Evolutionary conservation across 2,113 vertebrate species (phyloP).

Genomic region (Cyprinodon brontotheroides): DNA sequence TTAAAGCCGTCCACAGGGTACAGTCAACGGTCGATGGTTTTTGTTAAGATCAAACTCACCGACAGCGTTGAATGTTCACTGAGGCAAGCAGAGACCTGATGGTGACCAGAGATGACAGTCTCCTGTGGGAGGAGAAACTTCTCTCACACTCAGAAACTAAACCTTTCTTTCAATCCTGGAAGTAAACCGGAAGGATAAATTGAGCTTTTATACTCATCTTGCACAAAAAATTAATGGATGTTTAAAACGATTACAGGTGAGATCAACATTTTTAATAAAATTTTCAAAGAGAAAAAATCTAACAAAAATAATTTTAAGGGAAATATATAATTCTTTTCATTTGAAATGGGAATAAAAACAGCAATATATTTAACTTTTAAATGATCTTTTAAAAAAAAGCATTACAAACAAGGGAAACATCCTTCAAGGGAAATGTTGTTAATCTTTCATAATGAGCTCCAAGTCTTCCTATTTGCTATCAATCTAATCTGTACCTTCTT

Average conservation of each 20-base stretch:
- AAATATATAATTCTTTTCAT: no score
- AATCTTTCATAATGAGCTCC: neutral
- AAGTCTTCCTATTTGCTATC: neutral
- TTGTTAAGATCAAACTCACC: constrained; percentile 95
- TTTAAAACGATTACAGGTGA: neutral
- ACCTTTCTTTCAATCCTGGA: constrained; percentile 14
- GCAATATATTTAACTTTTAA: no score
- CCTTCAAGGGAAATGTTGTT: no score
- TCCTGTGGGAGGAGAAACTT: constrained; percentile 32
- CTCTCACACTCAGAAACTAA: constrained; percentile 5
- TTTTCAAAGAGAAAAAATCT: no score
- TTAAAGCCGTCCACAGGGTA: constrained; percentile 89
- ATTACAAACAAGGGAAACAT: no score
- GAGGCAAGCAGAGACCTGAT: constrained; percentile 81
- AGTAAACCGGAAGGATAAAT: constrained; percentile 18
- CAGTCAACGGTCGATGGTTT: constrained; percentile 99
- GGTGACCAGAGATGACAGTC: constrained; percentile 67
- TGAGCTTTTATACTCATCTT: constrained; percentile 3
- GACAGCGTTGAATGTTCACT: constrained; percentile 99
- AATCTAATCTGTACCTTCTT: neutral
- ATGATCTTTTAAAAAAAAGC: no score
- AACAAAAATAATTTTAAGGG: no score
- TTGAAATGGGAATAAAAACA: no score
- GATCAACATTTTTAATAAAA: neutral
- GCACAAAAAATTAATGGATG: neutral